phyloP scores from a whole-genome alignment of 2,113 vertebrate species.

The Phasianus colchicus region DNA sequence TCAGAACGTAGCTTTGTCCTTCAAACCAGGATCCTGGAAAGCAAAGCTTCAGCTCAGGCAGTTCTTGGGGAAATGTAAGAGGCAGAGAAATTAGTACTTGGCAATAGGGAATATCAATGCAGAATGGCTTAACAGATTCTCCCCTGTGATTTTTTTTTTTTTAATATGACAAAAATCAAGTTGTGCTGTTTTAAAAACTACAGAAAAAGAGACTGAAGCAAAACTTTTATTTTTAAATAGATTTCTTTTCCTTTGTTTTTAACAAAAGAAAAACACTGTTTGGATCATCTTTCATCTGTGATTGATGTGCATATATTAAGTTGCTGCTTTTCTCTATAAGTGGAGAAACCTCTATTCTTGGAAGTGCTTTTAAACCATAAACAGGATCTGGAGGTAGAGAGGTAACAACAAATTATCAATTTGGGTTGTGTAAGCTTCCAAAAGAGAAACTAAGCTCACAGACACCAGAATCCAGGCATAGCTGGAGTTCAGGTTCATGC shows the following conservation, averaged over 20 bases:
- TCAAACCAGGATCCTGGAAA: background rate
- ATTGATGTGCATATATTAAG: background rate
- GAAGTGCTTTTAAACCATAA: slow-evolving; percentile 83
- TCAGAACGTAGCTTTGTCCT: background rate
- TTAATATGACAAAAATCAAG: background rate
- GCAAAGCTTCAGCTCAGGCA: background rate
- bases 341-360: background rate
- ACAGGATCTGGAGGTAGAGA: slow-evolving; percentile 93
- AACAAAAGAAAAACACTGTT: background rate
- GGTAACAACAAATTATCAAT: slow-evolving; percentile 97
- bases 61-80: background rate
- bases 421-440: slow-evolving; percentile 95
- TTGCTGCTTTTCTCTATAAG: background rate
- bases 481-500: slow-evolving; percentile 90
- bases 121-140: background rate
- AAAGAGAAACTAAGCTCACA: slow-evolving; percentile 89
- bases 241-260: background rate
- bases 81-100: background rate
- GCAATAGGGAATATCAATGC: background rate
- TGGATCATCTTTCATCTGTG: background rate
- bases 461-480: slow-evolving; percentile 93
- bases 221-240: slow-evolving; percentile 60
- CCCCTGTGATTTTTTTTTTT: background rate
- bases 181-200: background rate
- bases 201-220: background rate